Evolutionary conservation across 2,113 vertebrate species (phyloP).

Genomic region (Gambusia affinis): DNA sequence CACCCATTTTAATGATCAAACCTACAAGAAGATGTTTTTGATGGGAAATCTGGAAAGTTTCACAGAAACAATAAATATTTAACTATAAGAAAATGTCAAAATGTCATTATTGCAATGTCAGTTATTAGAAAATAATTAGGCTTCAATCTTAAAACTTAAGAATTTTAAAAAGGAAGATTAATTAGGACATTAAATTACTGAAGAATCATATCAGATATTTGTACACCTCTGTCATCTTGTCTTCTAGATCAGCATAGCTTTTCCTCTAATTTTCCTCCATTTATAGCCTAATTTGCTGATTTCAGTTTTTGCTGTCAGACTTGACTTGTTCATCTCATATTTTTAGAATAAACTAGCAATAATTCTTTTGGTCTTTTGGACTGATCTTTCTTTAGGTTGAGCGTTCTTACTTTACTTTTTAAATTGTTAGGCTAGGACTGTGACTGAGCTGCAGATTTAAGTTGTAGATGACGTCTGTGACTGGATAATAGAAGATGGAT

Average conservation of each 20-base stretch:
- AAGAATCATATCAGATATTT: constrained; percentile 38
- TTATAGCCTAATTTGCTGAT: constrained; percentile 43
- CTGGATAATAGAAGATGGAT: constrained; percentile 16
- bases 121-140: constrained; percentile 38
- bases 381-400: constrained; percentile 45
- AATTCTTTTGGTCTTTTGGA: constrained; percentile 31
- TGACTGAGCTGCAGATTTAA: constrained; percentile 13
- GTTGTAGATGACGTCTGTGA: constrained; percentile 19
- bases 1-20: background rate
- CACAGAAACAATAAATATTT: background rate
- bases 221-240: constrained; percentile 28
- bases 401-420: constrained; percentile 18
- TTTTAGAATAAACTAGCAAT: constrained; percentile 39
- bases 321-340: constrained; percentile 26
- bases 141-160: constrained; percentile 21
- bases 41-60: constrained; percentile 15
- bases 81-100: no score
- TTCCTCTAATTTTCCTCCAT: constrained; percentile 61
- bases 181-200: constrained; percentile 42
- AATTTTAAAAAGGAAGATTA: constrained; percentile 50
- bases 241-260: constrained; percentile 47
- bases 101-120: constrained; percentile 17
- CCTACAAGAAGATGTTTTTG: constrained; percentile 16
- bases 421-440: constrained; percentile 36
- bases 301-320: constrained; percentile 24